Conservation (phyloP, 2,888 invertebrate genomes). For the Achlya flavicornis region DNA sequence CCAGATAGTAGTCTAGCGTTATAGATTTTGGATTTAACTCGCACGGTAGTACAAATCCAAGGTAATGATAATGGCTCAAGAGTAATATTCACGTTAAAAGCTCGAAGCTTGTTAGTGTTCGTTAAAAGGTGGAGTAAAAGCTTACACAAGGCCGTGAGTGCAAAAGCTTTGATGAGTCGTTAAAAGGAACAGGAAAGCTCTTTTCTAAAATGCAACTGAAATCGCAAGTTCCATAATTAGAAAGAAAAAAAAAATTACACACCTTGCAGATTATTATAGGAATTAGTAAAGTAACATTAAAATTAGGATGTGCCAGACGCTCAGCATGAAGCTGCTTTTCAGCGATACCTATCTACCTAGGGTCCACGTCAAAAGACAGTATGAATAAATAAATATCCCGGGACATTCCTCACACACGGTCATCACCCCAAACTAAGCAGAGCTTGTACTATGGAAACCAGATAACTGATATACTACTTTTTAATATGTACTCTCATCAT, state of each 20-base stretch:
- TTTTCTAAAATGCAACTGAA: not conserved
- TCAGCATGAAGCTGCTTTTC: too few relatives aligned
- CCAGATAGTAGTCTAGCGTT: conserved; percentile 70
- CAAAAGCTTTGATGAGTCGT: not conserved
- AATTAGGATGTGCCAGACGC: too few relatives aligned
- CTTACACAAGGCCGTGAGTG: not conserved
- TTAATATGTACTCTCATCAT: too few relatives aligned
- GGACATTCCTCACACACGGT: too few relatives aligned
- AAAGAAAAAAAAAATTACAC: not conserved
- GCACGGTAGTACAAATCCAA: conserved; percentile 57
- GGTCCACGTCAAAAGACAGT: too few relatives aligned
- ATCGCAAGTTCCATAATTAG: not conserved
- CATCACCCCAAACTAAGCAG: too few relatives aligned
- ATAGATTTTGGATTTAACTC: conserved; percentile 77
- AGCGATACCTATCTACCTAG: too few relatives aligned
- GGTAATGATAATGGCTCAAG: conserved; percentile 46
- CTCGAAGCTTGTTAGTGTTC: conserved; percentile 17
- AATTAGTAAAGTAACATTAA: too few relatives aligned
- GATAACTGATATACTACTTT: too few relatives aligned
- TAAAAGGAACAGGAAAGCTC: not conserved
- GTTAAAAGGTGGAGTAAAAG: conserved; percentile 8
- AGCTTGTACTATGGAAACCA: too few relatives aligned
- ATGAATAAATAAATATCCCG: too few relatives aligned
- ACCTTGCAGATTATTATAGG: not conserved
- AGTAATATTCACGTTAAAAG: conserved; percentile 21